Evolutionary conservation across 1,140 invertebrate genomes (phyloP).

Genomic region (Bicyclus anynana): DNA sequence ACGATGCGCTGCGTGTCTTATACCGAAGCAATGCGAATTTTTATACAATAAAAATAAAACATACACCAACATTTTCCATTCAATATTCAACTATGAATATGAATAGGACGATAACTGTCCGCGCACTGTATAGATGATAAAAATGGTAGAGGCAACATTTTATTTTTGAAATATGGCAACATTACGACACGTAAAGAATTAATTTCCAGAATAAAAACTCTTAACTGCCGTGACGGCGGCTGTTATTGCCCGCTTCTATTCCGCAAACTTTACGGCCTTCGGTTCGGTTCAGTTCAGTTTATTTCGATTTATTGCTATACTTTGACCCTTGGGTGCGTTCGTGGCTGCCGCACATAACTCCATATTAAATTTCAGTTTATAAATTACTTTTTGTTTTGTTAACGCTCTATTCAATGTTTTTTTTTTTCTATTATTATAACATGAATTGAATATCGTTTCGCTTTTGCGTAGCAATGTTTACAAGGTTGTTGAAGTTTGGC

Average conservation of each 20-base stretch:
- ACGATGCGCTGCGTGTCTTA: too few relatives aligned
- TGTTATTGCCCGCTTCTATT: slow-evolving; percentile 16
- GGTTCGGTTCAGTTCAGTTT: neutral
- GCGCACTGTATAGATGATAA: neutral
- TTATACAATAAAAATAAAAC: neutral
- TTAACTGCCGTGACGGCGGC: slow-evolving; percentile 11
- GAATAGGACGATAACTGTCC: neutral
- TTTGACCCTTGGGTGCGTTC: slow-evolving; percentile 15
- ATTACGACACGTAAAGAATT: slow-evolving; percentile 15
- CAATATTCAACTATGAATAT: neutral
- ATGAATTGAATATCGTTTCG: neutral
- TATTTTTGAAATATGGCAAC: slow-evolving; percentile 1
- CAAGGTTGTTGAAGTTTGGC: neutral
- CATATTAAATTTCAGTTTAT: slow-evolving; percentile 16
- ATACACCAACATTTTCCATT: neutral
- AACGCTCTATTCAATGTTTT: slow-evolving; percentile 11
- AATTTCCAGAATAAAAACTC: slow-evolving; percentile 15
- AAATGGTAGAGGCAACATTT: neutral
- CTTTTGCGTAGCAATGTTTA: neutral
- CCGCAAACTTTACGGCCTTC: slow-evolving; percentile 4
- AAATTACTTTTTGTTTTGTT: slow-evolving; percentile 18
- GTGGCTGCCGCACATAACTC: slow-evolving; percentile 10
- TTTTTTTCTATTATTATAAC: too few relatives aligned
- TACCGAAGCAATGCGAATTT: too few relatives aligned
- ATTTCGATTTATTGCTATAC: slow-evolving; percentile 16